Evolutionary conservation across 2,113 vertebrate genomes (phyloP).

Genomic region (Cairina moschata): DNA sequence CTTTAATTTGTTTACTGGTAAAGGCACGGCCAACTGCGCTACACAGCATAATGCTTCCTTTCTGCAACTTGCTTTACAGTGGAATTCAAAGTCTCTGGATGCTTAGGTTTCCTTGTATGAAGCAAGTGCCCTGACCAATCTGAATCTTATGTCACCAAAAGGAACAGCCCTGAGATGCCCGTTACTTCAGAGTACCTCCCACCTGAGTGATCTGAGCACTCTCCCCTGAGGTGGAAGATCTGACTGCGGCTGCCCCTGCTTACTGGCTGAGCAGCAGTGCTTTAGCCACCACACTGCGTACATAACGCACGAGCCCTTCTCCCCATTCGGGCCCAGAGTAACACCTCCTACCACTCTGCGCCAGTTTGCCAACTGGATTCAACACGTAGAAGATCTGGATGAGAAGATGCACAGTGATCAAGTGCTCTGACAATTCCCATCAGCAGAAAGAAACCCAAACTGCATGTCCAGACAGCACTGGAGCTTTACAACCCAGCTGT

Average conservation of each 20-base stretch:
- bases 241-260: neutral
- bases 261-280: neutral
- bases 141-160: neutral
- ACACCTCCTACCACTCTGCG: neutral
- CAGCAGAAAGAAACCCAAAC: neutral
- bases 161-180: neutral
- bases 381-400: neutral
- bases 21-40: neutral
- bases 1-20: neutral
- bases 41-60: neutral
- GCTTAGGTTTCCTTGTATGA: neutral
- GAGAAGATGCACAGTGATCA: neutral
- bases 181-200: neutral
- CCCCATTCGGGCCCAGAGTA: too few species aligned
- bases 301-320: neutral
- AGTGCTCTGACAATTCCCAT: neutral
- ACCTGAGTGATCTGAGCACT: neutral
- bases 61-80: neutral
- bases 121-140: neutral
- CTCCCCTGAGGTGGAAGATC: neutral
- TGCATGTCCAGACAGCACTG: neutral
- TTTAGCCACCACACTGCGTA: neutral
- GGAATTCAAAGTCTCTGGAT: neutral
- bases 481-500: neutral
- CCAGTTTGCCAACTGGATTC: neutral